phyloP scores from a whole-genome alignment of 2,888 invertebrate species.

The Aleiodes alternator region DNA sequence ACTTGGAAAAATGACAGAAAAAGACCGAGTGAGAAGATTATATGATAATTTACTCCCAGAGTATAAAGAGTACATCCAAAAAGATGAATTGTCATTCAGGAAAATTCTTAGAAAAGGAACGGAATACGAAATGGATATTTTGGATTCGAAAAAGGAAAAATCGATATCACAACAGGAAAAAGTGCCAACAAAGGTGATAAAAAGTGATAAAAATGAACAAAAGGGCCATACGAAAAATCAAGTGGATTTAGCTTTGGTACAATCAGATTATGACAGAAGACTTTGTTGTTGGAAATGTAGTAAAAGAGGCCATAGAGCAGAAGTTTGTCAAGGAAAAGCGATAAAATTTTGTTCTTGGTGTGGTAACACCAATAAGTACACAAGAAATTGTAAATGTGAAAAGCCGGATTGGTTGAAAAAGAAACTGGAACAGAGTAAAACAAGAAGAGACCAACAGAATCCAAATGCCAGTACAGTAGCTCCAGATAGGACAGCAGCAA shows the following conservation, averaged over 20 bases:
- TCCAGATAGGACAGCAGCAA: too few species aligned
- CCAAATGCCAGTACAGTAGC: too few species aligned
- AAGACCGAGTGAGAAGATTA: background rate
- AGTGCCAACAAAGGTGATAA: background rate
- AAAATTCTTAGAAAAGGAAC: background rate
- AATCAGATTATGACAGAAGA: too few species aligned
- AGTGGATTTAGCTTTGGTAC: background rate
- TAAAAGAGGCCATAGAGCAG: slow-evolving; percentile 18
- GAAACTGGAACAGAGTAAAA: background rate
- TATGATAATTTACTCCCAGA: slow-evolving; percentile 36
- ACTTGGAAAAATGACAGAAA: too few species aligned
- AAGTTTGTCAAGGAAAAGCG: background rate
- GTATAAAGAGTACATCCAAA: slow-evolving; percentile 12
- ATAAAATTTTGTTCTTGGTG: slow-evolving; percentile 23
- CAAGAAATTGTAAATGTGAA: background rate
- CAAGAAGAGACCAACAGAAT: too few species aligned
- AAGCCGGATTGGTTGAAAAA: slow-evolving; percentile 5
- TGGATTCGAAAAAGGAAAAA: too few species aligned
- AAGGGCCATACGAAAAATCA: background rate
- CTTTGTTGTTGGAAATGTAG: slow-evolving; percentile 31
- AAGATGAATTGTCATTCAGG: background rate
- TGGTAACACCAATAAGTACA: slow-evolving; percentile 14
- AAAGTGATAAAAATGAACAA: background rate
- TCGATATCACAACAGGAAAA: too few species aligned
- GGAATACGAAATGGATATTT: background rate